Evolutionary conservation across 53 echinoderm and acorn worm species (phyloP).

Genomic region (Zoroaster sp.): DNA sequence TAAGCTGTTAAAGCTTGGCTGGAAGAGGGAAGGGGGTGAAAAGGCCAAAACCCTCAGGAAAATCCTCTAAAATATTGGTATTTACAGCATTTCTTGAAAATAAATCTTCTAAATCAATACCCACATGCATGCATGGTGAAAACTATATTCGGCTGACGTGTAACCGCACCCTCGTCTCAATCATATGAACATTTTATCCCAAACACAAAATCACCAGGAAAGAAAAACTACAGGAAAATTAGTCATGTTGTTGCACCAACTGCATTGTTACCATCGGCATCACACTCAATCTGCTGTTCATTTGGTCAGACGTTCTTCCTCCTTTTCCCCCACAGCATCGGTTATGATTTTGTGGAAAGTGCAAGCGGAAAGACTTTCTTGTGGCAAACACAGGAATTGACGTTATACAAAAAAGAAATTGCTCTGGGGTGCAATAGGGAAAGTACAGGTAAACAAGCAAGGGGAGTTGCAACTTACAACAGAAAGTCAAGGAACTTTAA

Average conservation of each 20-base stretch:
- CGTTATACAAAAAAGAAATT: not conserved
- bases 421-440: constrained; percentile 35
- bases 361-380: not conserved
- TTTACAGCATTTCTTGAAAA: not conserved
- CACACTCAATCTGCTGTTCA: constrained; percentile 27
- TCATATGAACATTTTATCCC: not conserved
- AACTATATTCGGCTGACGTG: not conserved
- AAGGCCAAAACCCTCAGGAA: not conserved
- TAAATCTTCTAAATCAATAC: not conserved
- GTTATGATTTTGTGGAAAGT: constrained; percentile 31
- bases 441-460: constrained; percentile 32
- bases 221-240: not conserved
- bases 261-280: constrained; percentile 18
- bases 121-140: not conserved
- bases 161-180: not conserved
- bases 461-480: not conserved
- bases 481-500: constrained; percentile 31
- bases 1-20: no score
- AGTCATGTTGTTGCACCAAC: constrained; percentile 7
- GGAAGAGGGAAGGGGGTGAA: not conserved
- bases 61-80: not conserved
- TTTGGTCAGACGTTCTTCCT: constrained; percentile 8
- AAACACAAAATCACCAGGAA: not conserved
- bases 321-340: constrained; percentile 12
- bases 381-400: constrained; percentile 36